Conservation (phyloP, 1,140 invertebrate genomes). For the Achatina immaculata region DNA sequence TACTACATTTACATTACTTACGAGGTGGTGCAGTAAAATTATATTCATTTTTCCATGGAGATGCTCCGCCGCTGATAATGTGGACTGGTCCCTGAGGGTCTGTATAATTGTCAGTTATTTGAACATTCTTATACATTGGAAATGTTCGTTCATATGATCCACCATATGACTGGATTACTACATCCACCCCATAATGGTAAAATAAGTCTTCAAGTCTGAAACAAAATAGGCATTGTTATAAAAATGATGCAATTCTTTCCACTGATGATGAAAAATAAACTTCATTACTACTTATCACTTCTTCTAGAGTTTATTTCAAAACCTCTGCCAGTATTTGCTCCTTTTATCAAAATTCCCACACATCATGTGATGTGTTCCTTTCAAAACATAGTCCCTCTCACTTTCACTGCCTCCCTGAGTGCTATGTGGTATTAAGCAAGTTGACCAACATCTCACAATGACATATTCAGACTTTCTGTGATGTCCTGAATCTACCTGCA, state of each 20-base stretch:
- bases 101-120: conserved; percentile 77
- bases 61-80: conserved; percentile 89
- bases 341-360: no score
- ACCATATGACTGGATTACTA: conserved; percentile 94
- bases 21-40: conserved; percentile 24
- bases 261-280: conserved; percentile 2
- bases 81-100: conserved; percentile 92
- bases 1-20: no score
- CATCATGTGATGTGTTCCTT: no score
- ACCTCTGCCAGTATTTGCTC: no score
- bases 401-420: no score
- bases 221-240: neutral
- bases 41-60: conserved; percentile 59
- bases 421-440: no score
- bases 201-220: conserved; percentile 76
- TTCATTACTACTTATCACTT: no score
- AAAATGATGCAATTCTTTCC: neutral
- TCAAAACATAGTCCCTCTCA: no score
- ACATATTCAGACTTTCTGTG: no score
- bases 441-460: no score
- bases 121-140: conserved; percentile 89
- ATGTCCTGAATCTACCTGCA: no score
- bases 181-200: conserved; percentile 89
- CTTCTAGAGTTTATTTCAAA: no score
- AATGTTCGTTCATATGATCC: conserved; percentile 94